Conservation (phyloP, 2,888 invertebrate genomes). For the Acronicta aceris region DNA sequence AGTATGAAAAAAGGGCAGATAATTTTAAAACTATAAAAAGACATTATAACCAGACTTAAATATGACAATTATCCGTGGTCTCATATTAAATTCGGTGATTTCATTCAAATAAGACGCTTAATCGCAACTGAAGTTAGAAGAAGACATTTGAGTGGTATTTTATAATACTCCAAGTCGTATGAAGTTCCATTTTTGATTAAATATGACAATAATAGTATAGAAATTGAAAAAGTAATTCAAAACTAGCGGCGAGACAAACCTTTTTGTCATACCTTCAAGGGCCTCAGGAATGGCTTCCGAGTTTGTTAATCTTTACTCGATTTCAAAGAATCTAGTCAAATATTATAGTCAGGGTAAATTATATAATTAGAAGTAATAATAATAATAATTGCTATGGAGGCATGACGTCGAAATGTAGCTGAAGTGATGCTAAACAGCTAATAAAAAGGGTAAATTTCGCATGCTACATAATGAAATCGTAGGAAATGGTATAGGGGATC, state of each 20-base stretch:
- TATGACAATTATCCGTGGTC: too few species aligned
- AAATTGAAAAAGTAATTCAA: conserved; percentile 37
- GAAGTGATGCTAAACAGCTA: conserved; percentile 44
- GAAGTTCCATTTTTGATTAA: too few species aligned
- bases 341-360: conserved; percentile 66
- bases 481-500: conserved; percentile 31
- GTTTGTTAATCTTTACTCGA: conserved; percentile 58
- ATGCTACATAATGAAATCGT: conserved; percentile 30
- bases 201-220: too few species aligned
- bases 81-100: too few species aligned
- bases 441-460: conserved; percentile 35
- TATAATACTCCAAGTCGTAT: background rate
- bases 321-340: conserved; percentile 65
- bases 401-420: conserved; percentile 26
- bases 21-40: too few species aligned
- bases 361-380: conserved; percentile 44
- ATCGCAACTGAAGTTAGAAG: too few species aligned
- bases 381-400: conserved; percentile 32
- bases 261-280: conserved; percentile 59
- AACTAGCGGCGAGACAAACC: conserved; percentile 11
- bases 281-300: conserved; percentile 65
- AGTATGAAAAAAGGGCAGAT: conserved; percentile 43
- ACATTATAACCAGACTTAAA: background rate
- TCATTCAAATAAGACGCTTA: too few species aligned
- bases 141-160: background rate